Base-by-base conservation (phyloP, 2,113 vertebrate species). In the Sisor rabdophorus region DNA sequence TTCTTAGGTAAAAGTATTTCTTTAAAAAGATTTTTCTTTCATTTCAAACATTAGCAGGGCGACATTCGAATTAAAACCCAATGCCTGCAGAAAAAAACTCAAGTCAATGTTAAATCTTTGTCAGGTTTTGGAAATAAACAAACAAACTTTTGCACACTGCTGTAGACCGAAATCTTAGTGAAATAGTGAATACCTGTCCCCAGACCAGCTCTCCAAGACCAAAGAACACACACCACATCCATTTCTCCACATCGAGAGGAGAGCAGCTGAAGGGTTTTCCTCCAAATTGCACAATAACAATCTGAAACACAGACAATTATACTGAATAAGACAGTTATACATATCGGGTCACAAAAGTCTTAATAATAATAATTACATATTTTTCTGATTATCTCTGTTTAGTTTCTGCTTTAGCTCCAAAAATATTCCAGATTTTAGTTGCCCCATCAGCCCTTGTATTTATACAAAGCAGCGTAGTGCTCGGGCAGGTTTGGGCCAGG, bases 171-270 rank as follows among this genome's bases (percentile, higher is more conserved):
- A 40, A 1, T 10, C 4, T 55, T 44, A 15, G 60, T 19, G 56
- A 17, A 54, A n/a, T 24, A 11, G 28, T n/a, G 12, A 26, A 93
- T 92, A 99, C 97, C 96, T 99, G 97, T 84, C 97, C 97, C 97
- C 97, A 99, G 59, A 99, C 92, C 47, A 99, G 94, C 85, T 99
- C 97, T 86, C 96, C 97, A 40, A 99, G 73, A 60, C 96, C 96
- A 8, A 99, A 94, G 89, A 99, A 98, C 84, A 98, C 91, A 87
- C 97, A 99, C 97, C 97, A 99, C 94, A 98, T 93, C 97, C 97
- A 99, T 82, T 99, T 97, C 82, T 98, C 96, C 84, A 96, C 81
- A 86, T 97, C 88, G 77, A 99, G 90, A 4, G 96, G 96, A 19
- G 94, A 93, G 81, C 97, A 99, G 85, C 97, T 99, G 87, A 99